phyloP scores from a whole-genome alignment of 2,797 vertebrate genomes.

The Acridotheres tristis region DNA sequence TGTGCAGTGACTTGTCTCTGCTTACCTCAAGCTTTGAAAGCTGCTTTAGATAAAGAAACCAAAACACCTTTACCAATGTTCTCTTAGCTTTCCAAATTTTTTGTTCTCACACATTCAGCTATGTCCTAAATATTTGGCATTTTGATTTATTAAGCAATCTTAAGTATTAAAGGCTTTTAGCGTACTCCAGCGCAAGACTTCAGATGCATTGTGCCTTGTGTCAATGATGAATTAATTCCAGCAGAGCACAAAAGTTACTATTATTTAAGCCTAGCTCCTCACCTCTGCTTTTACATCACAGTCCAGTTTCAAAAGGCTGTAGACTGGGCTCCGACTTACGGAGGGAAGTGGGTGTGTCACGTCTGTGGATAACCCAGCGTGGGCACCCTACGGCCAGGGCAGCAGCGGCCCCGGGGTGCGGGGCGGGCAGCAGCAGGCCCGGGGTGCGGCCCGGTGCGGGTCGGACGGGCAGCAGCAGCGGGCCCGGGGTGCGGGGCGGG shows the following conservation, averaged over 20 bases:
- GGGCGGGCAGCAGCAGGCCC: fast-evolving
- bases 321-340: conserved; percentile 74
- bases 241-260: conserved; percentile 87
- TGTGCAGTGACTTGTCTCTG: not conserved
- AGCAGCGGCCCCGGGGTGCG: too few relatives aligned
- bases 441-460: not conserved
- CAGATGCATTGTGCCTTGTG: conserved; percentile 84
- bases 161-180: conserved; percentile 84
- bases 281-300: conserved; percentile 77
- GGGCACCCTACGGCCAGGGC: fast-evolving
- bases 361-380: fast-evolving
- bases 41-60: not conserved
- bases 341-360: not conserved
- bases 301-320: conserved; percentile 74
- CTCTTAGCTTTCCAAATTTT: conserved; percentile 47
- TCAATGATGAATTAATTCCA: conserved; percentile 94
- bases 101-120: conserved; percentile 64
- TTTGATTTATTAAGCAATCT: conserved; percentile 96
- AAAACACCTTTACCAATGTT: conserved; percentile 7
- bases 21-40: conserved; percentile 23
- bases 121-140: conserved; percentile 84
- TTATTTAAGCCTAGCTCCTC: conserved; percentile 85
- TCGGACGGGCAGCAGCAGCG: too few relatives aligned
- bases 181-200: conserved; percentile 80
- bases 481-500: too few relatives aligned